These are phyloP conservation scores for Drosophila repleta DNA, from an alignment of 1,140 invertebrate genomes.

Conservation along the genomic window DNA sequence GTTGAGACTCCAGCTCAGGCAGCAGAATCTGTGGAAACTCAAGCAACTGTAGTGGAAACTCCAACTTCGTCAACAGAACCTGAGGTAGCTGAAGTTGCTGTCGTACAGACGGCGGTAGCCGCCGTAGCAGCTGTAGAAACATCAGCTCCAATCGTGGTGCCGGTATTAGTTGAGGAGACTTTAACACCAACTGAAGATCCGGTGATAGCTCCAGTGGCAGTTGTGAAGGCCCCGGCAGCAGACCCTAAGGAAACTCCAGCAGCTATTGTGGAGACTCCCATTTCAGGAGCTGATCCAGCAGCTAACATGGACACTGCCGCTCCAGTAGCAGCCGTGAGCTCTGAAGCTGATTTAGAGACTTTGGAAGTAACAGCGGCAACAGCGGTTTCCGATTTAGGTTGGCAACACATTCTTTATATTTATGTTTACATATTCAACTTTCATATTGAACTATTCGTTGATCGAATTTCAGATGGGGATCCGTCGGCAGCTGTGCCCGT, in stretches of 20 bases:
- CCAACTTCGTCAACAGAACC: not conserved
- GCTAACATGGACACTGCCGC: not conserved
- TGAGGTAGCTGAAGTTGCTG: too few relatives aligned
- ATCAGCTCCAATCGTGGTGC: too few relatives aligned
- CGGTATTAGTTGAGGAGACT: too few relatives aligned
- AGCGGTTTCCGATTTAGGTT: not conserved
- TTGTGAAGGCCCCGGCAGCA: too few relatives aligned
- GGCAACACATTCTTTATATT: not conserved
- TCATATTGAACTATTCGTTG: too few relatives aligned
- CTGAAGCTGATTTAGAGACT: too few relatives aligned
- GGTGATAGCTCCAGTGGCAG: not conserved
- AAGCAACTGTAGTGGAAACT: not conserved
- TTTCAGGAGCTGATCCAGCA: not conserved
- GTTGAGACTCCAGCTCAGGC: not conserved
- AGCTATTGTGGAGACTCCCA: not conserved
- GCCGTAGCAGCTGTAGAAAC: too few relatives aligned
- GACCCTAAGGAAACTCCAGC: not conserved
- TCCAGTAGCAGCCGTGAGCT: not conserved
- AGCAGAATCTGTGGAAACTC: too few relatives aligned
- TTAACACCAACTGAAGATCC: not conserved
- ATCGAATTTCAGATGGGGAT: slow-evolving; percentile 15
- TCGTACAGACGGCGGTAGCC: too few relatives aligned
- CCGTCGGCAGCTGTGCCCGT: slow-evolving; percentile 40
- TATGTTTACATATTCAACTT: not conserved
- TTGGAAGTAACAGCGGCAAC: not conserved